Evolutionary conservation across 37 sponge, comb jelly and placozoan genomes (phyloP), one percentile per base, ranked within the genome.

Genomic region (Haliclona indistincta): DNA sequence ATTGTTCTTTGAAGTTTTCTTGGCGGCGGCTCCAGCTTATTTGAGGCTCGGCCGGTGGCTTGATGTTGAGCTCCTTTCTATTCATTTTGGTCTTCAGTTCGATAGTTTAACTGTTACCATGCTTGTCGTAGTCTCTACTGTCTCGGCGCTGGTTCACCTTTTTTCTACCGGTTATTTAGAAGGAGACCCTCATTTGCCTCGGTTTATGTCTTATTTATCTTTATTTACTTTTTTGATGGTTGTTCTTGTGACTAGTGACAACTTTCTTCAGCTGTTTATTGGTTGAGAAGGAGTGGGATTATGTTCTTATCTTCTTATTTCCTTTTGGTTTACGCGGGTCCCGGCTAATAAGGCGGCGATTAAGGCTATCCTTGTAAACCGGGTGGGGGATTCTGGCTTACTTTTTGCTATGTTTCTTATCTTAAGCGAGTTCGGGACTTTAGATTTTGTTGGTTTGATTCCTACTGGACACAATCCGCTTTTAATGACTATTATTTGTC

Each of bases 191-290:
- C 89, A 88, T 78, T 42, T 83, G 10, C 79, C 83, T 51, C 77
- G 89, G 54, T 88, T 88, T 83, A 88, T 88, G 89, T 77, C 83
- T 68, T 88, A 88, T 88, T 74, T 88, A 33, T 88, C 89, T 11
- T 67, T 89, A 67, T 89, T 89, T 89, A 89, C 89, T 68, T 89
- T 89, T 79, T 89, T 89, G 75, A 89, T 89, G 89, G 78, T 83
- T 47, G 75, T 89, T 40, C 78, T 89, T 52, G 89, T 89, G 15
- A 89, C 89, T 35, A 89, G 89, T 74, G 80, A 89, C 78, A 89
- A 83, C 79, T 84, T 79, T 89, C 43, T 89, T 63, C 84, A 84
- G 73, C 73, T 89, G 51, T 89, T 89, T 89, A 89, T 89, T 43
- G 89, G 89, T 56, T 89, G 89, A 74, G 89, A 89, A 43, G 89